Evolutionary conservation across 2,888 invertebrate species (phyloP), one percentile per base, ranked within the genome.

Genomic region (Tenthredo livida): DNA sequence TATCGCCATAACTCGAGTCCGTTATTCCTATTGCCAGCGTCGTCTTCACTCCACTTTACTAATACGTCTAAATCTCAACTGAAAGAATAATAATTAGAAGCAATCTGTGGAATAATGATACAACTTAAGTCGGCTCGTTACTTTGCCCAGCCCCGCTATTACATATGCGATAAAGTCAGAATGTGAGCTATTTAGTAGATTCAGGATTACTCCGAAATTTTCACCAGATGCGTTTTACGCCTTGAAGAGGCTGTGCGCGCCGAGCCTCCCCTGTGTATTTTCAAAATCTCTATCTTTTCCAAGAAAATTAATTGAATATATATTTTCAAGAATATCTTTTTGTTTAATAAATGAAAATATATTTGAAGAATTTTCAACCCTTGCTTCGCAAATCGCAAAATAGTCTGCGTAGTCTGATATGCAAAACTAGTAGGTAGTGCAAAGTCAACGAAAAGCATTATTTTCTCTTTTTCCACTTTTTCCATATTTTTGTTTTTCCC

Each of bases 381-480:
- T n/a, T n/a, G n/a, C n/a, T n/a, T n/a, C n/a, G n/a, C n/a, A n/a
- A n/a, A n/a, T n/a, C n/a, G n/a, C n/a, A n/a, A n/a, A n/a, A n/a
- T n/a, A n/a, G n/a, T n/a, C n/a, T n/a, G n/a, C 10, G 12, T 10
- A 29, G 10, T 21, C 10, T 25, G 15, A 17, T 15, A 67, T 25
- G 25, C 67, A 33, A 12, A 67, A 33, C 33, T 67, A 25, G 61
- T 67, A 5, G 25, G 33, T 17, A 15, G 17, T 67, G 33, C 33
- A 33, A 67, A 67, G 67, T 25, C 67, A 33, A 33, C 40, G 43
- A 72, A 72, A 40, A 21, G n/a, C 72, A 72, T 72, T 43, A 21
- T 72, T 40, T 33, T 72, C 33, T 37, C 70, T 70, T 37, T 37
- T 37, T 70, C 17, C 17, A 17, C 70, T 72, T 43, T 40, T 43